Percentiles rank a stretch among this genome's conserved stretches.
phyloP scores from a whole-genome alignment of 1,140 invertebrate species.

The Lucilia cuprina region DNA sequence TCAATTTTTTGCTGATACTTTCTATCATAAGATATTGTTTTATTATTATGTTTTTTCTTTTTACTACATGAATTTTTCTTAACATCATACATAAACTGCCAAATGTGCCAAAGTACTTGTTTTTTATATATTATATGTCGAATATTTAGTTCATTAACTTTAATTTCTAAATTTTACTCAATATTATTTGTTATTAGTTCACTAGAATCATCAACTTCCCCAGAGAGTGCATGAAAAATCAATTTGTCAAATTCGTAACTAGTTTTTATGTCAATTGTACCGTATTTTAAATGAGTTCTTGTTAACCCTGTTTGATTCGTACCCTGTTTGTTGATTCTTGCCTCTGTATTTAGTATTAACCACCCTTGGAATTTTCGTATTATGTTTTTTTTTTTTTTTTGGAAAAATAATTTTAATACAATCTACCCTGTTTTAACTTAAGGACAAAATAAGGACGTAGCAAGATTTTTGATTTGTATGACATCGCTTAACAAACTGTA shows the following conservation, averaged over 20 bases:
- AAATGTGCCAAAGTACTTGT: not conserved
- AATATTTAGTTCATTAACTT: not conserved
- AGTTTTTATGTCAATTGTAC: slow-evolving; percentile 26
- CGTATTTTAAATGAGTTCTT: not conserved
- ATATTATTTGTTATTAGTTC: not conserved
- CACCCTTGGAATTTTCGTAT: not conserved
- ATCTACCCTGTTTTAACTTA: not conserved
- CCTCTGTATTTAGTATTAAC: not conserved
- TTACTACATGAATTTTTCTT: not conserved
- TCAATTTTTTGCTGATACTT: not conserved
- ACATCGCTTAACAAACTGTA: too few relatives aligned
- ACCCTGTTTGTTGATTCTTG: not conserved
- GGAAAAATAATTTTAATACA: not conserved
- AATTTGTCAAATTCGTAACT: slow-evolving; percentile 38
- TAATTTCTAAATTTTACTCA: not conserved
- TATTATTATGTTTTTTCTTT: not conserved
- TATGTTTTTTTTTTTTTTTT: not conserved
- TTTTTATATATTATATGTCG: too few relatives aligned
- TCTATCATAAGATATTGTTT: not conserved
- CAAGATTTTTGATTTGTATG: too few relatives aligned
- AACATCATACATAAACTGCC: not conserved
- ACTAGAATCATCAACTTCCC: not conserved
- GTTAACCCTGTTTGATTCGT: not conserved
- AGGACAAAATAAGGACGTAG: not conserved
- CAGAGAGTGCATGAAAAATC: slow-evolving; percentile 41